phyloP scores from a whole-genome alignment of 2,888 invertebrate species.

The Nymphalis urticae region DNA sequence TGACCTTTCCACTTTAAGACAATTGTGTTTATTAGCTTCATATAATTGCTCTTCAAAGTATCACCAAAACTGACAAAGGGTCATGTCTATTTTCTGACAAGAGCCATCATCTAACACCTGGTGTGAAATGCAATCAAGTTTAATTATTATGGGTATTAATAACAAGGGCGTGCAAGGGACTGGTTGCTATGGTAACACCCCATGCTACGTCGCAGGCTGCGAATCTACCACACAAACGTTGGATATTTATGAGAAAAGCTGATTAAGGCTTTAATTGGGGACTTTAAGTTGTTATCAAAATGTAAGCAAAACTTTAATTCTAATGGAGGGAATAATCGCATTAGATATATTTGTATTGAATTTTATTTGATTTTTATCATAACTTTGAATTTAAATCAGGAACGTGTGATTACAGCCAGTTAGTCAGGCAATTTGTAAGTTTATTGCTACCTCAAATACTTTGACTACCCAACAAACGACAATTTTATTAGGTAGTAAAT shows the following conservation, averaged over 20 bases:
- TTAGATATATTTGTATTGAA: neutral
- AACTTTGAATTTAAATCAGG: neutral
- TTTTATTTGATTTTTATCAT: neutral
- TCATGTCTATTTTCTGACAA: constrained; percentile 60
- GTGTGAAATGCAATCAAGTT: constrained; percentile 81
- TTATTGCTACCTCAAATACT: constrained; percentile 59
- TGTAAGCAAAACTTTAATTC: constrained; percentile 22
- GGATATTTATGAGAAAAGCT: constrained; percentile 75
- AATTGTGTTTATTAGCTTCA: constrained; percentile 32
- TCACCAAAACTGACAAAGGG: constrained; percentile 45
- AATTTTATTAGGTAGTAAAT: constrained; percentile 56
- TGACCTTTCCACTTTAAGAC: neutral
- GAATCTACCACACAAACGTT: constrained; percentile 61
- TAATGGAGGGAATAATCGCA: constrained; percentile 11
- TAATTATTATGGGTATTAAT: constrained; percentile 81
- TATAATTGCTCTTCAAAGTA: constrained; percentile 38
- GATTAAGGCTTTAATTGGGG: constrained; percentile 73
- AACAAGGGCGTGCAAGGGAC: constrained; percentile 78
- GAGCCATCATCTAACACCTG: constrained; percentile 77
- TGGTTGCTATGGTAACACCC: constrained; percentile 76
- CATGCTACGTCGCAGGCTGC: constrained; percentile 69
- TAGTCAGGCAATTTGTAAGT: constrained; percentile 53
- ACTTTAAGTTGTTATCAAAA: constrained; percentile 39
- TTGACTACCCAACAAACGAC: constrained; percentile 60
- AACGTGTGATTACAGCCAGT: neutral